Base-by-base conservation (phyloP, 2,888 invertebrate species). In the Pediacus dermestoides region DNA sequence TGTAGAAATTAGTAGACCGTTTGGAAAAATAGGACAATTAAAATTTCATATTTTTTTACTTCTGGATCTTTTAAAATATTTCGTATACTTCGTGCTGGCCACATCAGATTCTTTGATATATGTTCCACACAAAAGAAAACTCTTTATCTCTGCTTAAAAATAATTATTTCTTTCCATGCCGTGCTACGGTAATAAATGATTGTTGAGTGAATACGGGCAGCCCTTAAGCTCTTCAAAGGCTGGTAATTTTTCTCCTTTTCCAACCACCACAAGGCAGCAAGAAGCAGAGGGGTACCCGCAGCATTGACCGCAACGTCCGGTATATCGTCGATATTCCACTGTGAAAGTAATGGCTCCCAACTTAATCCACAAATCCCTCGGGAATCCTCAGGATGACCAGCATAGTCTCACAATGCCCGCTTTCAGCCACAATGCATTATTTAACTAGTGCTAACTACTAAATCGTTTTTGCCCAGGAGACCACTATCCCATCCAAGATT, bases 401-500 rank as follows among this genome's bases (percentile, higher is more conserved):
- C 56, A 54, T 56, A 52, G 61, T 59, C 62, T 59, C 61, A 63
- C 64, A 61, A 63, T 63, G 60, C 60, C 61, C 62, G 50, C 48
- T 52, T 49, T 44, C 46, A 49, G 48, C 56, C 54, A 53, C 61
- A 58, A 61, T 68, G 64, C 66, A 68, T 68, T 68, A 68, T 68
- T 68, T 67, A 68, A 64, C 64, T 62, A 52, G 58, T 58, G 61
- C 64, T 66, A 64, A 67, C 66, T 64, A 64, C 63, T 67, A 66
- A 67, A 68, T 68, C 66, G 66, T 60, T 52, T 28, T 53, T 47
- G 46, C 61, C 55, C 58, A 45, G 25, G 57, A 57, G 60, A 55
- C 51, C 54, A 40, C 45, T 55, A 41, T 37, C 45, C 46, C 40
- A 46, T 44, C 45, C 42, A 44, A 52, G 52, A 51, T 48, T 52